Evolutionary conservation across 2,797 vertebrate genomes (phyloP).

Genomic region (Chloroceryle amazona): DNA sequence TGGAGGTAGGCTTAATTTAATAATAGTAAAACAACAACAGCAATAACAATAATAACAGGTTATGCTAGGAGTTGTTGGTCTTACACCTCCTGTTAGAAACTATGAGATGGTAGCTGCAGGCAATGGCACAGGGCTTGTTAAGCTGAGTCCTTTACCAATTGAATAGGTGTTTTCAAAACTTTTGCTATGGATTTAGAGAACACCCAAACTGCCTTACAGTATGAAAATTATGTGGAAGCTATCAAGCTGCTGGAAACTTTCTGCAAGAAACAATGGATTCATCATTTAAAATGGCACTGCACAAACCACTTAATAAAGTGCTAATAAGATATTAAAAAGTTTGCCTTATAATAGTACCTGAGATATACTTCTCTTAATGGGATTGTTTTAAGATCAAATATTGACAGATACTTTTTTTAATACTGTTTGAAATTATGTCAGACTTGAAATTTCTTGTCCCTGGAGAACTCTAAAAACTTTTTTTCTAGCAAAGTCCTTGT

Average conservation of each 20-base stretch:
- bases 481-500: neutral
- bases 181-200: neutral
- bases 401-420: constrained; percentile 23
- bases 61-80: neutral
- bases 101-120: neutral
- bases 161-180: neutral
- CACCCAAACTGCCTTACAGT: neutral
- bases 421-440: constrained; percentile 7
- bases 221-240: constrained; percentile 19
- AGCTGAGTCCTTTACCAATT: neutral
- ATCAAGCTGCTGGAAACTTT: constrained; percentile 30
- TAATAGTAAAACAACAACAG: neutral
- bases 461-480: neutral
- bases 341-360: neutral
- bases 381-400: constrained; percentile 36
- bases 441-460: neutral
- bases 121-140: neutral
- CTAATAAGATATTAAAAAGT: constrained; percentile 15
- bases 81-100: neutral
- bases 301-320: neutral
- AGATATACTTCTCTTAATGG: constrained; percentile 6
- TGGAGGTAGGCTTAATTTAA: neutral
- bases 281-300: constrained; percentile 6
- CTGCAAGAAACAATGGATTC: neutral
- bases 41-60: neutral